Evolutionary conservation across 2,113 vertebrate species (phyloP).

Genomic region (Stigmatopora argus): DNA sequence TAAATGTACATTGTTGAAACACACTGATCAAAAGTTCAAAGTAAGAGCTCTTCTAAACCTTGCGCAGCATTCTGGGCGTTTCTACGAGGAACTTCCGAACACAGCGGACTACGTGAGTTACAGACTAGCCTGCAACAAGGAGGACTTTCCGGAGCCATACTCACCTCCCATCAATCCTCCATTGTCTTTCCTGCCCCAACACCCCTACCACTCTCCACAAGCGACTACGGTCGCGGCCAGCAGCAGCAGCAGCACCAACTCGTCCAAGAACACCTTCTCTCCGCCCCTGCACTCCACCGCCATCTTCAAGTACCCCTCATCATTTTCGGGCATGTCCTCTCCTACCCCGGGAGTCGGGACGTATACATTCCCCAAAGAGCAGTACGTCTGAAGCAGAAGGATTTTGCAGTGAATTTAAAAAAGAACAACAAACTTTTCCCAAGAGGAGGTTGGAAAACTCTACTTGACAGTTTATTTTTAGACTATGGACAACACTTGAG

Average conservation of each 20-base stretch:
- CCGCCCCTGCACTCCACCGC: conserved; percentile 67
- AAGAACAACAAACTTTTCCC: conserved; percentile 12
- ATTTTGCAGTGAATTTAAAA: background rate
- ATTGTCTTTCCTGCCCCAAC: conserved; percentile 72
- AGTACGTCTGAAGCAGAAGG: conserved; percentile 72
- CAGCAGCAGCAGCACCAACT: conserved; percentile 51
- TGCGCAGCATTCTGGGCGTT: conserved; percentile 73
- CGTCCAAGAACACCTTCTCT: conserved; percentile 60
- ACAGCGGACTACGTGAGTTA: conserved; percentile 79
- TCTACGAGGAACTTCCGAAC: conserved; percentile 74
- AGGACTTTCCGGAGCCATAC: conserved; percentile 74
- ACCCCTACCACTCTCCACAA: conserved; percentile 66
- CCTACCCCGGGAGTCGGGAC: conserved; percentile 60
- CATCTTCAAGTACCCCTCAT: conserved; percentile 75
- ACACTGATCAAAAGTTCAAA: background rate
- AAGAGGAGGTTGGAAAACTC: conserved; percentile 10
- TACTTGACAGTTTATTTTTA: background rate
- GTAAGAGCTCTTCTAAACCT: background rate
- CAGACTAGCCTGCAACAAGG: conserved; percentile 73
- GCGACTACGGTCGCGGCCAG: conserved; percentile 18
- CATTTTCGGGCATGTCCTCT: conserved; percentile 69
- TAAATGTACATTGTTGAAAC: background rate
- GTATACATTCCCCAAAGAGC: conserved; percentile 84
- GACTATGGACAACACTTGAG: conserved; percentile 7
- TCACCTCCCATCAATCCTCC: conserved; percentile 72